Conservation (phyloP, 2,888 invertebrate genomes). For the Rugalucina vietnamica region DNA sequence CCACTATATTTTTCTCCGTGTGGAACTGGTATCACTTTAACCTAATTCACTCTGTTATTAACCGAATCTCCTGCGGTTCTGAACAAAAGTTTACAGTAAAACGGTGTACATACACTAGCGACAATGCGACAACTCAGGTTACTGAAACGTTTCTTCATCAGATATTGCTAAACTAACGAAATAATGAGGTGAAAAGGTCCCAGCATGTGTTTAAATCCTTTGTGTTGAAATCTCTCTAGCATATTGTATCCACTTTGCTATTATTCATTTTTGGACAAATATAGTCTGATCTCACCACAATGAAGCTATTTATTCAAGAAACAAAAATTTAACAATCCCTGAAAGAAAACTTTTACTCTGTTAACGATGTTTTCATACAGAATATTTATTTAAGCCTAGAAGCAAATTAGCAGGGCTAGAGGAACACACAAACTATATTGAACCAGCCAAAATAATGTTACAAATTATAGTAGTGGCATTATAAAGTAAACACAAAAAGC, state of each 20-base stretch:
- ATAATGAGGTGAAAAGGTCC: conserved; percentile 42
- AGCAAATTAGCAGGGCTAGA: conserved; percentile 5
- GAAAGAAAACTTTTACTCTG: conserved; percentile 3
- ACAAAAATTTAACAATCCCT: conserved; percentile 19
- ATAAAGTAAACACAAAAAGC: background rate
- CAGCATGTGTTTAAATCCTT: conserved; percentile 10
- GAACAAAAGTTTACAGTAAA: background rate
- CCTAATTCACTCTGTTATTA: background rate
- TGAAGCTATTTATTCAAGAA: conserved; percentile 22
- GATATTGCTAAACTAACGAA: conserved; percentile 41
- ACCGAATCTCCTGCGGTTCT: background rate
- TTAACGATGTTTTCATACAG: conserved; percentile 10
- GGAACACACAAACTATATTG: too few relatives aligned
- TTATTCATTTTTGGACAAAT: conserved; percentile 14
- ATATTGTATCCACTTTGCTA: conserved; percentile 19
- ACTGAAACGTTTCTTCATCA: conserved; percentile 2
- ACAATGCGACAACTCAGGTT: background rate
- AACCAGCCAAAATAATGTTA: too few relatives aligned
- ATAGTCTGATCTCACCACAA: conserved; percentile 23
- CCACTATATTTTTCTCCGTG: too few relatives aligned
- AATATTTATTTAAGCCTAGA: conserved; percentile 6
- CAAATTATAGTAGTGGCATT: too few relatives aligned
- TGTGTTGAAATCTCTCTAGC: background rate
- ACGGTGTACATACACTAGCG: background rate
- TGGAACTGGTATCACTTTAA: too few relatives aligned